phyloP scores from a whole-genome alignment of 1,140 invertebrate species.

The Aporrectodea caliginosa region DNA sequence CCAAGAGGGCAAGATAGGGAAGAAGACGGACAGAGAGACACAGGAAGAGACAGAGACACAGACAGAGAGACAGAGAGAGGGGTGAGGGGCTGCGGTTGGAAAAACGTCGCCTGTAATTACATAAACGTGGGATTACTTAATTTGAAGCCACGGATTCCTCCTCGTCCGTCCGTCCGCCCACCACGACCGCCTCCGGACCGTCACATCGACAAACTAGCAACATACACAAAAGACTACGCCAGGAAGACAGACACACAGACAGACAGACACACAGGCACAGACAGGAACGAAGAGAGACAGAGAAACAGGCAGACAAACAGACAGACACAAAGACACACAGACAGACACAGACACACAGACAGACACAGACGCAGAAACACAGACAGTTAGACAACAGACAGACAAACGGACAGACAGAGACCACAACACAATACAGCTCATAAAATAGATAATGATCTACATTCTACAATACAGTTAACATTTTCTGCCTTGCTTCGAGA shows the following conservation, averaged over 20 bases:
- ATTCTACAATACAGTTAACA: no score
- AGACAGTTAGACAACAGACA: background rate
- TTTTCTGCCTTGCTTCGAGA: no score
- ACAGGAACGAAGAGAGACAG: background rate
- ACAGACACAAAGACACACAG: background rate
- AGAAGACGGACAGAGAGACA: background rate
- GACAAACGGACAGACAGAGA: background rate
- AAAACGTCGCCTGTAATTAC: no score
- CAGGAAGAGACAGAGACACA: background rate
- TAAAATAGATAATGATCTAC: no score
- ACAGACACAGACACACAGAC: background rate
- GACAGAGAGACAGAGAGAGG: background rate
- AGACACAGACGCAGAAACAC: background rate
- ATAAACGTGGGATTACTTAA: no score
- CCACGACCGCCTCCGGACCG: no score
- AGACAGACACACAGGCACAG: background rate
- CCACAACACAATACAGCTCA: no score
- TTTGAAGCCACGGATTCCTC: no score
- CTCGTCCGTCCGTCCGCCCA: no score
- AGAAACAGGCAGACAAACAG: background rate
- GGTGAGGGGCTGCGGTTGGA: background rate
- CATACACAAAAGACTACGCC: background rate
- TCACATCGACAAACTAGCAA: no score
- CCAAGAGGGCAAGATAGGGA: background rate
- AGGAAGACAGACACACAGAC: background rate